A percentile compares a stretch with the other conserved stretches of the same genome.
Conservation (phyloP, 1,140 invertebrate genomes). For the Venustaconcha ellipsiformis region DNA sequence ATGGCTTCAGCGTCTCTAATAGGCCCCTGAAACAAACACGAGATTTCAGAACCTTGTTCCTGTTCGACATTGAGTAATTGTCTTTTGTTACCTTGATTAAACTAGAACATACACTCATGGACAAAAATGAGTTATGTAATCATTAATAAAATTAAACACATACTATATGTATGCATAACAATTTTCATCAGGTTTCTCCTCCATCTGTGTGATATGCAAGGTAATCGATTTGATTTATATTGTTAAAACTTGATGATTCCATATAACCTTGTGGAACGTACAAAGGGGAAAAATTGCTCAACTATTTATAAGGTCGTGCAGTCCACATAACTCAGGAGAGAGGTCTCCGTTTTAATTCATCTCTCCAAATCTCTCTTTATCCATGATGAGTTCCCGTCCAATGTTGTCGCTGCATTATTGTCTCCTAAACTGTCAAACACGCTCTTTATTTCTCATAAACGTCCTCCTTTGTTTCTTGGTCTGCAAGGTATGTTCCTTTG, state of each 20-base stretch:
- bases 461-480: background rate
- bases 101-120: too few species aligned
- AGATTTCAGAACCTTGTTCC: too few species aligned
- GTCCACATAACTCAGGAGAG: background rate
- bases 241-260: background rate
- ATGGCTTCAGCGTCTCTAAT: too few species aligned
- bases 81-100: too few species aligned
- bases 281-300: background rate
- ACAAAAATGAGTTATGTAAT: too few species aligned
- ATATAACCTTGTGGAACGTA: background rate
- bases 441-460: background rate
- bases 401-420: background rate
- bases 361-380: background rate
- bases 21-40: too few species aligned
- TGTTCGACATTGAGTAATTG: too few species aligned
- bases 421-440: background rate
- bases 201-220: background rate
- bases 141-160: too few species aligned
- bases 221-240: background rate
- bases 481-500: background rate
- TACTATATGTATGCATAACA: too few species aligned
- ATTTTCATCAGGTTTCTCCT: background rate
- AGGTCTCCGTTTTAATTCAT: background rate
- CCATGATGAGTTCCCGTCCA: background rate
- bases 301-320: background rate